Evolutionary conservation across 2,888 invertebrate genomes (phyloP).

Genomic region (Euproctis similis): DNA sequence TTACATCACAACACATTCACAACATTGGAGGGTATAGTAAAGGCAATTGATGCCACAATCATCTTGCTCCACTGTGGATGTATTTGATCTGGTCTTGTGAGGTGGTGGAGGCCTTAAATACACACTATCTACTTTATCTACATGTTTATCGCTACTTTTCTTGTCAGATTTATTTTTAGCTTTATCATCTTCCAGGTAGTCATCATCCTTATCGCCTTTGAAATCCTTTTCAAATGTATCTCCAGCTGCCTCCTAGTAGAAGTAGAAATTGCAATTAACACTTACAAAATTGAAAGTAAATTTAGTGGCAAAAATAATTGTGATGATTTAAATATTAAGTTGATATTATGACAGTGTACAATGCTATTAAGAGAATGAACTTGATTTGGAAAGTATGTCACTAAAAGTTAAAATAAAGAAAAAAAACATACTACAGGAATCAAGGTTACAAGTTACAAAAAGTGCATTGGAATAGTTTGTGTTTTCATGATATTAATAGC

Average conservation of each 20-base stretch:
- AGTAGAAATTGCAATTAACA: too few relatives aligned
- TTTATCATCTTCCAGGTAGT: slow-evolving; percentile 42
- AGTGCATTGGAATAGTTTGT: too few relatives aligned
- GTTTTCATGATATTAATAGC: too few relatives aligned
- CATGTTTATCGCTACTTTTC: slow-evolving; percentile 32
- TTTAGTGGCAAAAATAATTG: too few relatives aligned
- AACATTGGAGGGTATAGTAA: slow-evolving; percentile 78
- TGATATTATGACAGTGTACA: too few relatives aligned
- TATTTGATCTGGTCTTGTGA: slow-evolving; percentile 38
- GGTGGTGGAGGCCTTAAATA: slow-evolving; percentile 41
- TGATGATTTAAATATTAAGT: too few relatives aligned
- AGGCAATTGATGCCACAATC: slow-evolving; percentile 78
- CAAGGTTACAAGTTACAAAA: too few relatives aligned
- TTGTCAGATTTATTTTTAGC: slow-evolving; percentile 26
- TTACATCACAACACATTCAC: slow-evolving; percentile 76
- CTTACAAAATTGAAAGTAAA: too few relatives aligned
- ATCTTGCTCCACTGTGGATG: slow-evolving; percentile 64
- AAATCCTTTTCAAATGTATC: slow-evolving; percentile 36
- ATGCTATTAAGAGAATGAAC: too few relatives aligned
- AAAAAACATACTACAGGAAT: too few relatives aligned
- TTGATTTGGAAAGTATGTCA: too few relatives aligned
- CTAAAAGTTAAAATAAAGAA: too few relatives aligned
- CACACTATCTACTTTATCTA: slow-evolving; percentile 59
- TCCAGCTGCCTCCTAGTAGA: slow-evolving; percentile 48
- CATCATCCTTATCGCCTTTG: slow-evolving; percentile 27